Evolutionary conservation across 2,113 vertebrate species (phyloP), one percentile per base, ranked within the genome.

Genomic region (Neogobius melanostomus): DNA sequence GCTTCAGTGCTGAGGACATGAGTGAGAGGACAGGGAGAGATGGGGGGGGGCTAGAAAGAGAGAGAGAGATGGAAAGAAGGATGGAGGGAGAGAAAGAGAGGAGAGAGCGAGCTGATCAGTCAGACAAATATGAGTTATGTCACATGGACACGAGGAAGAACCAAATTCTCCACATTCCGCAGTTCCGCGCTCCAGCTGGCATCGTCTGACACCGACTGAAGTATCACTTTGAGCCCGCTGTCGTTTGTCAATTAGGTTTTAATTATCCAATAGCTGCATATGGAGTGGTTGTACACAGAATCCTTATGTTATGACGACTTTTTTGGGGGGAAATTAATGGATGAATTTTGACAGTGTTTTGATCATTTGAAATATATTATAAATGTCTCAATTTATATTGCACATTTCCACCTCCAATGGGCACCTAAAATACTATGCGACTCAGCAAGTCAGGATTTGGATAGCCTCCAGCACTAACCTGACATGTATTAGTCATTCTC

Each of bases 151-250:
- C 52, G 11, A 28, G 43, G 42, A 70, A 76, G 46, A 68, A 64
- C 71, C 44, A 70, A 59, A 91, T 85, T 89, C 87, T 65, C 64
- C 6, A 46, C 79, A 90, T 90, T 82, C 82, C 87, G 45, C 5
- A 59, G 50, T 63, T 64, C 59, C 63, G 51, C 80, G 68, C 59
- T 85, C 78, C 79, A 87, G 87, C 79, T 88, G 81, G 60, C 65
- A 57, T 42, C 53, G 59, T n/a, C 72, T 67, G 42, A 71, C 51
- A 74, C 44, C 66, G 50, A 69, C 42, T 71, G 54, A 81, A 81
- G 51, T 46, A 17, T 69, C 56, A 73, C 47, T 73, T 81, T 14
- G 63, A 49, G 1, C 11, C 21, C 54, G 6, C 6, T 59, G 12
- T 42, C 28, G 28, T 36, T 36, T 74, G 15, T 45, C 7, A 61